These are phyloP conservation scores for Hystrix cristata DNA, from an alignment of 2,113 vertebrate species.

Conservation along the genomic window DNA sequence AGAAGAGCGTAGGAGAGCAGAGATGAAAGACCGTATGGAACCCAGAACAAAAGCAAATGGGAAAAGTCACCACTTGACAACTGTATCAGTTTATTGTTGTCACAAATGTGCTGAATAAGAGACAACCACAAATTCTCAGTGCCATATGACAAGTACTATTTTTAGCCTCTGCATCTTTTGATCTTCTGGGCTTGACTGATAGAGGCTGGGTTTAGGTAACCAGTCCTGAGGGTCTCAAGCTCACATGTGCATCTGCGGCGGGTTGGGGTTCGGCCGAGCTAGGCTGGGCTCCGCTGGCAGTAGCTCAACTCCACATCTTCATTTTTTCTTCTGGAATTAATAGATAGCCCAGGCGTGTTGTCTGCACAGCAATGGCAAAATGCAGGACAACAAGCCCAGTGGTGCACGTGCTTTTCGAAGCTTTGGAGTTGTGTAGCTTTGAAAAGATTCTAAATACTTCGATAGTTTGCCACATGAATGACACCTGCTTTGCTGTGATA, in stretches of 20 bases:
- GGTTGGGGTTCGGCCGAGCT: neutral
- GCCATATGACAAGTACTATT: neutral
- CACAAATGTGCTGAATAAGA: neutral
- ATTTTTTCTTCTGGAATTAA: neutral
- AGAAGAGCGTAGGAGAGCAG: neutral
- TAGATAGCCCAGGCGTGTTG: neutral
- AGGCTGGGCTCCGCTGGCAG: neutral
- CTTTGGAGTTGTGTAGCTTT: neutral
- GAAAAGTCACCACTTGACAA: neutral
- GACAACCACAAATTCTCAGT: neutral
- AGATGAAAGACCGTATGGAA: neutral
- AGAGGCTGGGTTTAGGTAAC: neutral
- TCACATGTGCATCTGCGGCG: neutral
- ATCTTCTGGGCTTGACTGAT: neutral
- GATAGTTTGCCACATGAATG: neutral
- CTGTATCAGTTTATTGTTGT: neutral
- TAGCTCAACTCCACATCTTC: neutral
- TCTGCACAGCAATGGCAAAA: neutral
- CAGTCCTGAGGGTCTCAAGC: neutral
- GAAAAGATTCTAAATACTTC: neutral
- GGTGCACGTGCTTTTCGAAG: neutral
- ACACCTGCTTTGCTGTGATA: neutral
- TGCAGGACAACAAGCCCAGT: neutral
- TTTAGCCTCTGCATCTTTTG: neutral
- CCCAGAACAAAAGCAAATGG: neutral